Evolutionary conservation across 2,113 vertebrate species (phyloP), one percentile per base, ranked within the genome.

Genomic region (Etheostoma spectabile): DNA sequence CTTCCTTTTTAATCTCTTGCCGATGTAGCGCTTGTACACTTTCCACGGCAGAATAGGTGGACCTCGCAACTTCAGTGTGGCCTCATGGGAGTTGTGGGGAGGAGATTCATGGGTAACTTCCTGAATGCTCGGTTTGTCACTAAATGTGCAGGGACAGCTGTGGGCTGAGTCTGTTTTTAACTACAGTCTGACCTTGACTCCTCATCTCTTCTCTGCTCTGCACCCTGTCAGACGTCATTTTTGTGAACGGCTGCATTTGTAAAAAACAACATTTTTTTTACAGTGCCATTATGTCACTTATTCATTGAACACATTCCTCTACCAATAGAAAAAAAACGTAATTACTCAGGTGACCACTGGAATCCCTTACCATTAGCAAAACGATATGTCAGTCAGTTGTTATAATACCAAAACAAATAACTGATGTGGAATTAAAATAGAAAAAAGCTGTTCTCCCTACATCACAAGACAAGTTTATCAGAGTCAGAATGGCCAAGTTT

Each of bases 101-200:
- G 95, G 94, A 95, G 95, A 95, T 89, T 96, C 89, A 82, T 96
- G 96, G 94, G 94, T 95, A 96, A 93, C 83, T 86, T 90, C 81
- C 92, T 92, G 92, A 91, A 89, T 95, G 92, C 92, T 84, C 76
- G 83, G 86, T 90, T 90, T 94, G 93, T 92, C 91, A 83, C 82
- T 86, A 79, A 84, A 86, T 53, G 35, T 62, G 59, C 38, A 73
- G 73, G 62, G 55, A 19, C 45, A n/a, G 79, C 69, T 79, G 62
- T 64, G 77, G 79, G 71, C 74, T 80, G 64, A 73, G 70, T 86
- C 55, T 84, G 70, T 82, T 64, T 68, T 42, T 62, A 69, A 67
- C 80, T 57, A 11, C 80, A 82, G 91, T 86, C 91, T 82, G 71
- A 92, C 83, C 89, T 86, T 91, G 90, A 87, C 72, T 89, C 87